Evolutionary conservation across 2,797 vertebrate genomes (phyloP).

Genomic region (Hirundo rustica): DNA sequence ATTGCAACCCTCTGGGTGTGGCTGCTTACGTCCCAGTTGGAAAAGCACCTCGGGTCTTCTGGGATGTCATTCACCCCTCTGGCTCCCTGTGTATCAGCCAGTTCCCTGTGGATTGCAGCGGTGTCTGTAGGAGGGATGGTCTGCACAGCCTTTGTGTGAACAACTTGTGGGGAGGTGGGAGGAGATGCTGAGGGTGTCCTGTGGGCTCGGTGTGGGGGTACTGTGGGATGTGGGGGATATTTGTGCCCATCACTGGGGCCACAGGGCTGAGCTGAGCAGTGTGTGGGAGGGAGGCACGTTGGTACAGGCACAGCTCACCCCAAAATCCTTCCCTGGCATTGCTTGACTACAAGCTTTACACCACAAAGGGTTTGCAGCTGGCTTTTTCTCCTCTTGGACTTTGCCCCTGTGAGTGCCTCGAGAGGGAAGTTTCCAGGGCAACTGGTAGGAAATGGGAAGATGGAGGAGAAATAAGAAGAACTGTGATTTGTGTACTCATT

Average conservation of each 20-base stretch:
- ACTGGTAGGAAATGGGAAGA: neutral
- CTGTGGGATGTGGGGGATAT: rapidly evolving
- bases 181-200: neutral
- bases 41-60: neutral
- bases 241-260: neutral
- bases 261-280: rapidly evolving
- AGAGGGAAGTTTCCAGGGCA: neutral
- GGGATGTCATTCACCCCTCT: neutral
- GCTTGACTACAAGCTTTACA: rapidly evolving
- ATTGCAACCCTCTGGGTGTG: neutral
- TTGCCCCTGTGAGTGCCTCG: rapidly evolving
- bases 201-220: rapidly evolving
- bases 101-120: neutral
- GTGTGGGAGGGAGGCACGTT: neutral
- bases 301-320: neutral
- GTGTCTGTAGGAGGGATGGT: neutral
- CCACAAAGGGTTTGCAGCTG: neutral
- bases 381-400: neutral
- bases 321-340: neutral
- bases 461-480: neutral
- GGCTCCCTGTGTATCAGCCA: neutral
- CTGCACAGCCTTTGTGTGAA: neutral
- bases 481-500: neutral
- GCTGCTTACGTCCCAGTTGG: neutral
- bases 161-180: rapidly evolving